Base-by-base conservation (phyloP, 2,113 vertebrate species). In the Balaeniceps rex region DNA sequence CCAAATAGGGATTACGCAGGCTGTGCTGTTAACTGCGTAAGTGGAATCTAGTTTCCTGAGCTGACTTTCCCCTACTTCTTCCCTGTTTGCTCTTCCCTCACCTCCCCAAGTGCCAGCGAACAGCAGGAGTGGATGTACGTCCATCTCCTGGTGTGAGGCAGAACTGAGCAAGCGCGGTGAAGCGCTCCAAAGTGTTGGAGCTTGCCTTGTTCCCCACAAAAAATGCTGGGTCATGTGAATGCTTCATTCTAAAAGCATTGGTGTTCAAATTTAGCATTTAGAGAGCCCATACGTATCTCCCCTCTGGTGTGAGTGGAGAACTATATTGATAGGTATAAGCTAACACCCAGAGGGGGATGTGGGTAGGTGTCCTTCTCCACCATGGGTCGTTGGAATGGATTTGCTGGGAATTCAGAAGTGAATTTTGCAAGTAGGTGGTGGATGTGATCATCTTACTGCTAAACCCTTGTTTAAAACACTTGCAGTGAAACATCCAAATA, bases 401-500 rank as follows among this genome's bases (percentile, higher is more conserved):
- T 77, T 79, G 44, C 85, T 88, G 60, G 65, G 19, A 76, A 65
- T 68, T 87, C 11, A 90, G 21, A 83, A 65, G 69, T 94, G 52
- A 83, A 69, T 70, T 93, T 83, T 65, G 47, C 0, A 1, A 77
- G 96, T 83, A 83, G 70, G 58, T 70, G 68, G 79, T 91, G 51
- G 78, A 81, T 87, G 38, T 26, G 66, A 58, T 79, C 83, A 76
- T 79, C 78, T 86, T 83, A 70, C 42, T 66, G 40, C 54, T 66
- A 75, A 91, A 21, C 70, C 69, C 87, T 46, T 69, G 65, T 79
- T 81, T 83, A 18, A 86, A 96, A 83, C 70, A 33, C 64, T 96
- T 77, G 46, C 90, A 88, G 33, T 87, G 89, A 75, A 90, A 82
- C 58, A 51, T 85, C 92, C 82, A 77, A 94, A 31, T 72, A 42